phyloP scores from a whole-genome alignment of 1,140 invertebrate genomes.

The Drosophila repletoides region DNA sequence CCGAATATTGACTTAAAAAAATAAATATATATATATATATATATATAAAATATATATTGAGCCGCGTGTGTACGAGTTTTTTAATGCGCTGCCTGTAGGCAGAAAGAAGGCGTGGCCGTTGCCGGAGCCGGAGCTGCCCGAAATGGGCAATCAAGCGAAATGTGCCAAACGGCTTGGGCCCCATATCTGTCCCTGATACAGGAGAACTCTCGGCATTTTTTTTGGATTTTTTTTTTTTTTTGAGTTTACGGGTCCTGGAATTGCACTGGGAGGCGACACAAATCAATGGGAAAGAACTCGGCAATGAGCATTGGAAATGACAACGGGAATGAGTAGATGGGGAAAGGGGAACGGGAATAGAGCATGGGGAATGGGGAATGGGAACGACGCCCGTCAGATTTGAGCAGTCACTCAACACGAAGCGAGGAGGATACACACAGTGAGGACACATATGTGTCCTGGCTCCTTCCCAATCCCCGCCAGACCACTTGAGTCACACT shows the following conservation, averaged over 20 bases:
- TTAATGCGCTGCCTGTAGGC: slow-evolving; percentile 51
- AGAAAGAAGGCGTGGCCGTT: slow-evolving; percentile 5
- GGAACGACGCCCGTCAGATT: slow-evolving; percentile 54
- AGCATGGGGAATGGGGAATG: background rate
- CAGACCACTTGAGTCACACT: slow-evolving; percentile 39
- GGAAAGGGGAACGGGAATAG: background rate
- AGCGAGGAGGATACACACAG: slow-evolving; percentile 13
- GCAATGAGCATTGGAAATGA: slow-evolving; percentile 59
- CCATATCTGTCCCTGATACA: slow-evolving; percentile 15
- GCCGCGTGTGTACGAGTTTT: slow-evolving; percentile 25
- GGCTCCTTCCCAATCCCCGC: background rate
- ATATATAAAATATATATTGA: background rate
- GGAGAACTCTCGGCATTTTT: too few relatives aligned
- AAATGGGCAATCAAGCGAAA: slow-evolving; percentile 77
- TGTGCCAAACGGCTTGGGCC: slow-evolving; percentile 48
- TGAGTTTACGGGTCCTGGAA: too few relatives aligned
- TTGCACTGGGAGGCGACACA: slow-evolving; percentile 25
- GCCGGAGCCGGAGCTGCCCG: slow-evolving; percentile 24
- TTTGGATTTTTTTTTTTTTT: too few relatives aligned
- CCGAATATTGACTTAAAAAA: slow-evolving; percentile 48
- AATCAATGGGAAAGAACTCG: slow-evolving; percentile 57
- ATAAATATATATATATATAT: background rate
- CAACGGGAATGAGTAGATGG: background rate
- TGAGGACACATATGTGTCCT: slow-evolving; percentile 2
- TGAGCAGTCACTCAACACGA: slow-evolving; percentile 60